Conservation (phyloP, 2,888 invertebrate species). For the Pharmacophagus antenor region DNA sequence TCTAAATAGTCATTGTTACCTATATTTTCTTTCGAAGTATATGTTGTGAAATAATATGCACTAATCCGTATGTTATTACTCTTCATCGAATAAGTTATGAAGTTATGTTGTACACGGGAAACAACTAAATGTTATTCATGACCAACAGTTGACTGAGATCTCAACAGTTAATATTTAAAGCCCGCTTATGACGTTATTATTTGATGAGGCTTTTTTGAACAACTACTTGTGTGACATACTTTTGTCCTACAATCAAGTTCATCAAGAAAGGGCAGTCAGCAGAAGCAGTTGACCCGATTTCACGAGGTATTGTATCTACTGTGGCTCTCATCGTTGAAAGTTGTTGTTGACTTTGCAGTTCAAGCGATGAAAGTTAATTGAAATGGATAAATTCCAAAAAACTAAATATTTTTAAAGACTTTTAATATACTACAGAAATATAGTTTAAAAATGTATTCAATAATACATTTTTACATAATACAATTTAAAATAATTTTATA, state of each 20-base stretch:
- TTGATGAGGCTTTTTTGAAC: slow-evolving; percentile 15
- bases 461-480: too few relatives aligned
- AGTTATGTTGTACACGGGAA: neutral
- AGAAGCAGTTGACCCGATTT: slow-evolving; percentile 30
- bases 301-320: slow-evolving; percentile 27
- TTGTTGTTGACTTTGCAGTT: slow-evolving; percentile 27
- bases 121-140: too few relatives aligned
- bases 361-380: neutral
- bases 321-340: slow-evolving; percentile 27
- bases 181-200: slow-evolving; percentile 8
- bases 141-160: slow-evolving; percentile 7
- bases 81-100: neutral
- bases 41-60: neutral
- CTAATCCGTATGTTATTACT: neutral
- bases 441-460: too few relatives aligned
- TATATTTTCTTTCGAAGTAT: too few relatives aligned
- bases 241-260: slow-evolving; percentile 30
- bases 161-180: slow-evolving; percentile 1
- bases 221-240: slow-evolving; percentile 18
- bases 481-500: too few relatives aligned
- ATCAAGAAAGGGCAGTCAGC: slow-evolving; percentile 31
- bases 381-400: too few relatives aligned
- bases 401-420: too few relatives aligned
- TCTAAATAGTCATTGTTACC: too few relatives aligned
- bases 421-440: too few relatives aligned